These are phyloP conservation scores for Hirtodrosophila cameraria DNA, from an alignment of 2,888 invertebrate genomes.

Conservation along the genomic window DNA sequence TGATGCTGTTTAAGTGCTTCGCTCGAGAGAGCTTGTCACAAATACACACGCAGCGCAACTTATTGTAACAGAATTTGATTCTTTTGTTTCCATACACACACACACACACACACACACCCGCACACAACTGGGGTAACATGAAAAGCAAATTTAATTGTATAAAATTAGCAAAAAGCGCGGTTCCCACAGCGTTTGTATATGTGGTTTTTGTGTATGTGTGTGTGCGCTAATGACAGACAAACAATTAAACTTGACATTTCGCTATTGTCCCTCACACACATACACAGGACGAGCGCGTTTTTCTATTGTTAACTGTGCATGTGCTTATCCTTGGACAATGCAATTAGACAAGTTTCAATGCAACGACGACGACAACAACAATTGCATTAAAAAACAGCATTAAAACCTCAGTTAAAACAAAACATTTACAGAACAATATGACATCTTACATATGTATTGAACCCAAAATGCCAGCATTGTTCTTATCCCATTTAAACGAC, in stretches of 20 bases:
- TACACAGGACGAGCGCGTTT: constrained; percentile 8
- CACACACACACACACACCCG: constrained; percentile 20
- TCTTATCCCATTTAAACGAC: not conserved
- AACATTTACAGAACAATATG: constrained; percentile 43
- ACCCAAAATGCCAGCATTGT: constrained; percentile 43
- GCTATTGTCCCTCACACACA: constrained; percentile 53
- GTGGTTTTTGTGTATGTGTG: constrained; percentile 13
- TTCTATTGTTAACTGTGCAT: constrained; percentile 32
- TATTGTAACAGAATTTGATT: constrained; percentile 76
- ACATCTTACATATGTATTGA: constrained; percentile 36
- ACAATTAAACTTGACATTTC: constrained; percentile 75
- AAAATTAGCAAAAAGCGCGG: constrained; percentile 63
- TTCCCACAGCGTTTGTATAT: constrained; percentile 26
- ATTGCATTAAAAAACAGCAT: constrained; percentile 12
- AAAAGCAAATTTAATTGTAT: constrained; percentile 71
- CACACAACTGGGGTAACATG: constrained; percentile 27
- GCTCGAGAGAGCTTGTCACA: constrained; percentile 73
- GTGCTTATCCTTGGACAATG: constrained; percentile 64
- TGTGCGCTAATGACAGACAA: constrained; percentile 70
- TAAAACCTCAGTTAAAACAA: constrained; percentile 26
- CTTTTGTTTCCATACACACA: constrained; percentile 56
- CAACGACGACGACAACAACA: constrained; percentile 29
- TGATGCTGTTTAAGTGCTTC: constrained; percentile 76
- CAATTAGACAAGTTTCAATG: constrained; percentile 61
- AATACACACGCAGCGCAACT: constrained; percentile 66